Base-by-base conservation (phyloP, 2,888 invertebrate species). In the Diarsia rubi region DNA sequence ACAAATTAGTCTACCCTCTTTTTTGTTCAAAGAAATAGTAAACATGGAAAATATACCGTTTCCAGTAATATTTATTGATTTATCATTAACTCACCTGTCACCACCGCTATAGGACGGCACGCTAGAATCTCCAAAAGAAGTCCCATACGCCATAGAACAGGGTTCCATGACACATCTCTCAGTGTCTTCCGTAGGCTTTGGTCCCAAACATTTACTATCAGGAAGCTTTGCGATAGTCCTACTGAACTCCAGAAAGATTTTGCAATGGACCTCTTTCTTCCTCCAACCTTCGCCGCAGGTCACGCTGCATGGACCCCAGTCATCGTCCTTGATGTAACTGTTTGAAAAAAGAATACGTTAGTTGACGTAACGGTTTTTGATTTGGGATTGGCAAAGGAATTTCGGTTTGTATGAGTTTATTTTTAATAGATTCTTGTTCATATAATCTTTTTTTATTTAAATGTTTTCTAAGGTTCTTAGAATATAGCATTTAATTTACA, bases 191-290 rank as follows among this genome's bases (percentile, higher is more conserved):
- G 97, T 93, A 0, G 99, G 99, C 90, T 98, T 99, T 0, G 97
- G 97, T 0, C 99, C 99, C 88, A 98, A 97, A 91, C 99, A 99
- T 90, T 99, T 98, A 70, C 97, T 97, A 91, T 99, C 99, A 0
- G 99, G 98, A 16, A 99, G 96, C 86, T 98, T 98, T 9, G 98
- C 98, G 70, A 98, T 98, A 0, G 99, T 99, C 85, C 98, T 97
- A 75, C 99, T 98, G 94, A 99, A 99, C 93, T 99, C 99, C 80
- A 99, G 96, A 94, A 98, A 99, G 89, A 99, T 99, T 96, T 98
- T 99, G 96, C 99, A 99, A 88, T 98, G 98, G n/a, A 99, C 99
- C 88, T 98, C 97, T 49, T 99, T 97, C 83, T 97, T 98, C n/a
- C 98, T 97, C 86, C 98, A 97, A 0, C 99, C 99, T 92, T 98